Evolutionary conservation across 2,113 vertebrate species (phyloP).

Genomic region (Mus pahari): DNA sequence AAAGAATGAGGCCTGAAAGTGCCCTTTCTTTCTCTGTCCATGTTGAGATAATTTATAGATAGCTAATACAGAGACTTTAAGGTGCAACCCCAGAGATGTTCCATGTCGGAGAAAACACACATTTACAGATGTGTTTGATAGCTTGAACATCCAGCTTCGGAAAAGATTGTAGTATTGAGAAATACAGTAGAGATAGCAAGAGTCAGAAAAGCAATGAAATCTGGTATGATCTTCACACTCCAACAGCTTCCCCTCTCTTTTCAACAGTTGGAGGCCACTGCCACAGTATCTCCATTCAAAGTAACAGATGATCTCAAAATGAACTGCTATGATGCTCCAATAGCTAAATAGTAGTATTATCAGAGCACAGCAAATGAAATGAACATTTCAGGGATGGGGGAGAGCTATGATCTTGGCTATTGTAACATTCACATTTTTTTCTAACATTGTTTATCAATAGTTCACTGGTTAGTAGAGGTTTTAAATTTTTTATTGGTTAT

Average conservation of each 20-base stretch:
- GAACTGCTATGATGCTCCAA: neutral
- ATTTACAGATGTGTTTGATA: neutral
- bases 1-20: neutral
- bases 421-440: conserved; percentile 8
- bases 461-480: conserved; percentile 13
- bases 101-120: neutral
- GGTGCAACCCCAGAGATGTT: neutral
- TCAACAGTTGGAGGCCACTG: neutral
- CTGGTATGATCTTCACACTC: neutral
- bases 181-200: neutral
- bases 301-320: conserved; percentile 14
- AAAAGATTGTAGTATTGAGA: neutral
- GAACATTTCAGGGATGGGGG: neutral
- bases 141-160: neutral
- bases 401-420: neutral
- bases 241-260: neutral
- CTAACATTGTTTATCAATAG: neutral
- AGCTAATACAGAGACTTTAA: conserved; percentile 11
- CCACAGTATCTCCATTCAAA: neutral
- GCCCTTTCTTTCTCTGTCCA: neutral
- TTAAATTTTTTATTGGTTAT: too few species aligned
- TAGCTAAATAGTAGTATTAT: neutral
- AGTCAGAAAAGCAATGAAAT: neutral
- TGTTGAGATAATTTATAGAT: conserved; percentile 12
- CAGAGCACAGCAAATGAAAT: neutral